These are phyloP conservation scores for Aporophyla nigra DNA, from an alignment of 2,888 invertebrate species.

Conservation along the genomic window DNA sequence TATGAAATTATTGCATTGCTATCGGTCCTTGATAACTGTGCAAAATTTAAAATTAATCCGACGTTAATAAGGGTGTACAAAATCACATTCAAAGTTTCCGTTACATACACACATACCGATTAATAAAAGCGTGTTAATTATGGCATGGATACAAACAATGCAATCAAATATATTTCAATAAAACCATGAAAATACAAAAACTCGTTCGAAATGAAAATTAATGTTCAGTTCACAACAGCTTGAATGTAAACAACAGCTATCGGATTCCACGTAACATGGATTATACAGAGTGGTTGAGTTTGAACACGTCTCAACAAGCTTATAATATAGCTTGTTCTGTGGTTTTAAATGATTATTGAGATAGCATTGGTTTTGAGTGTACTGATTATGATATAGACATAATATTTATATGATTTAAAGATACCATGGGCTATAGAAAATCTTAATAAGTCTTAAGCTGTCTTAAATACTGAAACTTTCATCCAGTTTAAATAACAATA, in stretches of 20 bases:
- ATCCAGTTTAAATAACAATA: too few relatives aligned
- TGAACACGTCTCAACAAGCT: not conserved
- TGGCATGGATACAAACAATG: not conserved
- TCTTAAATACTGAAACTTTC: not conserved
- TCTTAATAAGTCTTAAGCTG: not conserved
- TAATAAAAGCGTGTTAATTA: not conserved
- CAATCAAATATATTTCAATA: not conserved
- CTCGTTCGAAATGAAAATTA: conserved; percentile 14
- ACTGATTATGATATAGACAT: not conserved
- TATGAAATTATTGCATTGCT: too few relatives aligned
- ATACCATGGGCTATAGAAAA: not conserved
- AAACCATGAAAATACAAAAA: conserved; percentile 4
- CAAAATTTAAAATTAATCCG: too few relatives aligned
- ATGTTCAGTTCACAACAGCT: conserved; percentile 26
- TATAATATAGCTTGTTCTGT: not conserved
- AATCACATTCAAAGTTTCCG: too few relatives aligned
- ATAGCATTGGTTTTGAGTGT: not conserved
- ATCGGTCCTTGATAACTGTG: too few relatives aligned
- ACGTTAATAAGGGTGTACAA: too few relatives aligned
- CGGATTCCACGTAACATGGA: conserved; percentile 26
- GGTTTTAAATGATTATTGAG: not conserved
- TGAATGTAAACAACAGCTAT: conserved; percentile 45
- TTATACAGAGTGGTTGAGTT: conserved; percentile 5
- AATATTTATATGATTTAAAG: not conserved
- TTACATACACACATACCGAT: too few relatives aligned